These are phyloP conservation scores for Gnathonemus longibarbis DNA, from an alignment of 2,113 vertebrate species.

Conservation along the genomic window DNA sequence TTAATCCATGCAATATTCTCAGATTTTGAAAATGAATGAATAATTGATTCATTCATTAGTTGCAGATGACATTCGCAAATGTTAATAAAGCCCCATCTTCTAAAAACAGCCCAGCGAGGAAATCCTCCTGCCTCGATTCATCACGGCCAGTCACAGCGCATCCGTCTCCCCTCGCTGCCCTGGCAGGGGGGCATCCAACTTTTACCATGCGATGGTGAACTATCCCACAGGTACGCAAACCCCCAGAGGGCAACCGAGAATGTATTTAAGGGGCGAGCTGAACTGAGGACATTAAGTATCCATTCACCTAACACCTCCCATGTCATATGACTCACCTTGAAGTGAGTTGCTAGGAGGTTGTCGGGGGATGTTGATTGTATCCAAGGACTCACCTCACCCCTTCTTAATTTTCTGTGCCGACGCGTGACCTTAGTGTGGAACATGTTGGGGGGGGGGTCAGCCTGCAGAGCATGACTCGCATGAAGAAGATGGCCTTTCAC, in stretches of 20 bases:
- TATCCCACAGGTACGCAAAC: neutral
- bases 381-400: neutral
- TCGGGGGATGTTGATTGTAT: neutral
- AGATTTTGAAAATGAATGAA: conserved; percentile 46
- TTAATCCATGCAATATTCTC: conserved; percentile 37
- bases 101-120: conserved; percentile 51
- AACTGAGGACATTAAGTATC: neutral
- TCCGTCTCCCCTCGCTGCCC: neutral
- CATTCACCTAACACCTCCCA: neutral
- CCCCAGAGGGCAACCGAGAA: too few species aligned
- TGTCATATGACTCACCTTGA: neutral
- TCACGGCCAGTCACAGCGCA: conserved; percentile 34
- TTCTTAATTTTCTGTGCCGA: neutral
- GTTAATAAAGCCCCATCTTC: conserved; percentile 51
- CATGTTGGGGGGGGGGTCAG: neutral
- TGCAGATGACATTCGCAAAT: conserved; percentile 42
- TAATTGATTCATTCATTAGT: conserved; percentile 61
- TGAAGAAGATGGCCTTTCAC: neutral
- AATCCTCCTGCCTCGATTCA: conserved; percentile 44
- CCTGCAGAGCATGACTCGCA: too few species aligned
- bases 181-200: neutral
- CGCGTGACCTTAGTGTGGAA: neutral
- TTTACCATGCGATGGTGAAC: neutral
- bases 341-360: neutral
- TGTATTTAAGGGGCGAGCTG: neutral